Percentiles rank a stretch among this genome's conserved stretches.
phyloP scores from a whole-genome alignment of 2,888 invertebrate genomes.

The Sesia bembeciformis region DNA sequence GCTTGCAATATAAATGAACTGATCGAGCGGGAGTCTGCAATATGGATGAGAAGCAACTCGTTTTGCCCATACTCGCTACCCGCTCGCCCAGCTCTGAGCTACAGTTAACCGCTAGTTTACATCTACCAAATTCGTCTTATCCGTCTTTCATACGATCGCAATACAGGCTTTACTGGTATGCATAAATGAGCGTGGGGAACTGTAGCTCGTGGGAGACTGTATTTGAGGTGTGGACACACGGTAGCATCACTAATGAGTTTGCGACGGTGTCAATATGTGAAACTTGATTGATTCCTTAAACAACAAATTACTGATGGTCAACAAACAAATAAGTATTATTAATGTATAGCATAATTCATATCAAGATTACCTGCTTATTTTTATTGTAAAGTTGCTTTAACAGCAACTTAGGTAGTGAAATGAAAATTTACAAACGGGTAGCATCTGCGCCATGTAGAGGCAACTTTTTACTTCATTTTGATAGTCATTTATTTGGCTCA shows the following conservation, averaged over 20 bases:
- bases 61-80: constrained; percentile 38
- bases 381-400: too few species aligned
- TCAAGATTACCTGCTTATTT: too few species aligned
- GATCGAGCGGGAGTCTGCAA: constrained; percentile 37
- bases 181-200: constrained; percentile 1
- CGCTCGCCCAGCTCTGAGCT: constrained; percentile 10
- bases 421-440: not conserved
- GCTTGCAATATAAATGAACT: constrained; percentile 49
- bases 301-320: not conserved
- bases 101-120: not conserved
- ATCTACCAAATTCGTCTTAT: not conserved
- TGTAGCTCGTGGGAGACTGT: constrained; percentile 1
- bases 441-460: not conserved
- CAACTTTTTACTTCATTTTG: not conserved
- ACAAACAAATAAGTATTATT: not conserved
- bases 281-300: constrained; percentile 22
- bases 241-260: constrained; percentile 29
- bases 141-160: not conserved
- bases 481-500: not conserved
- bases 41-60: constrained; percentile 43
- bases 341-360: not conserved
- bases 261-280: constrained; percentile 18
- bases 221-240: constrained; percentile 6
- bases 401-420: not conserved
- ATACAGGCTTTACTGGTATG: constrained; percentile 1